Base-by-base conservation (phyloP, 1,140 invertebrate genomes). In the Drosophila nigromelanica region DNA sequence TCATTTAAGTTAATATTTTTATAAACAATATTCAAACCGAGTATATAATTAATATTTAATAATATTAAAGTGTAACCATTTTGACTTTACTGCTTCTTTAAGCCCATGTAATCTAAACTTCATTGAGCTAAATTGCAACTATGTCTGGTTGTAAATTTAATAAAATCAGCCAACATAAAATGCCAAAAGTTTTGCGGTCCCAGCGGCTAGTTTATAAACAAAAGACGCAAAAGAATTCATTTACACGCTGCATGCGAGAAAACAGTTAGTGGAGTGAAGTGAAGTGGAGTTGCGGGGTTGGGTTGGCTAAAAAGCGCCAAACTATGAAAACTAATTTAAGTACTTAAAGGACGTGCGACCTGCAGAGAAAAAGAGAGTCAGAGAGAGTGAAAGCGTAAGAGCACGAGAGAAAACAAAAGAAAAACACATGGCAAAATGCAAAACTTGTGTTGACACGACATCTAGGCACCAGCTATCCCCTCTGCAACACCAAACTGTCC, bases 281-380 rank as follows among this genome's bases (percentile, higher is more conserved):
- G 10, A 2, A 7, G 5, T 5, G 18, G 11, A 37, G 27, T 14
- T 18, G 0, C 10, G n/a, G 3, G 12, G 12, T 12, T 18, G 43
- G 40, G 58, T 52, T 43, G 52, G 58, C 45, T 75, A 73, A 81
- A 86, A 70, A 66, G 72, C 52, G 66, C 45, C 48, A 78, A 81
- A 87, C 75, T 86, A 86, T 86, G 82, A 87, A 87, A 86, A 86
- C 82, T 86, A 85, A 81, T 86, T 86, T 86, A 86, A 86, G 75
- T 82, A 87, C 71, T 87, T 86, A 71, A 74, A 69, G 56, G 51
- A 62, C 56, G 54, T 61, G 52, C 35, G 42, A 61, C 33, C 40
- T 60, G 48, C 48, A 54, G 48, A 30, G 42, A 33, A 30, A 56
- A 7, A 51, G 42, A 30, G 30, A 48, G 18, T 1, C 10, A 40